phyloP scores from a whole-genome alignment of 2,888 invertebrate genomes.

The Chalcis sispes region DNA sequence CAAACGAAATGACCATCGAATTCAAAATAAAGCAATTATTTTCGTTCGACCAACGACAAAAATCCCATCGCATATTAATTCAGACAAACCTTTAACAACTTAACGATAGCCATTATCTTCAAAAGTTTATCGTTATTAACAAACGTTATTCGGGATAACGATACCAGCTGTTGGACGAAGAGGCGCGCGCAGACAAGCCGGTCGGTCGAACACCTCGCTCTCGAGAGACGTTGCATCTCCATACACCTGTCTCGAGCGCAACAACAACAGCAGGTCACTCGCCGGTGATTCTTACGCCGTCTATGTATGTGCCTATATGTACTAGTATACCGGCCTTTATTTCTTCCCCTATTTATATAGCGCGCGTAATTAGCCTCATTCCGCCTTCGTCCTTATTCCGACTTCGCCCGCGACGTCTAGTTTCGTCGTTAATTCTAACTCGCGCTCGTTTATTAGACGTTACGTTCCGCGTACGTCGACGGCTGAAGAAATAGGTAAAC shows the following conservation, averaged over 20 bases:
- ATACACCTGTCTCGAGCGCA: conserved; percentile 49
- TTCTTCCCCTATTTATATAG: neutral
- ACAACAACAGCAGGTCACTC: conserved; percentile 50
- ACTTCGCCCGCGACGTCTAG: neutral
- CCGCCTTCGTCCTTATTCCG: neutral
- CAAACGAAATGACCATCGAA: too few species aligned
- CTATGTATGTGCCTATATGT: neutral
- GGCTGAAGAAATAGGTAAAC: neutral
- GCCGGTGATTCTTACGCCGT: conserved; percentile 12
- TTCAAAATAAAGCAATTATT: too few species aligned
- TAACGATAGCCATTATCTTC: neutral
- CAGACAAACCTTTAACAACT: too few species aligned
- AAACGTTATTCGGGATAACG: neutral
- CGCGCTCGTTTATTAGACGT: neutral
- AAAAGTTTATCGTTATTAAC: conserved; percentile 6
- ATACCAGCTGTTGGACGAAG: conserved; percentile 48
- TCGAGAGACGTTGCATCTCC: conserved; percentile 15
- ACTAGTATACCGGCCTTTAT: neutral
- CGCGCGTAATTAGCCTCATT: too few species aligned
- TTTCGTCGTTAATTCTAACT: conserved; percentile 19
- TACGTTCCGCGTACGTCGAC: too few species aligned
- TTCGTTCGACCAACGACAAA: too few species aligned
- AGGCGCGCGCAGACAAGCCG: conserved; percentile 1
- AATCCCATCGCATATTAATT: too few species aligned
- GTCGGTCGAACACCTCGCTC: too few species aligned